Percentiles rank a stretch among this genome's conserved stretches.
These are phyloP conservation scores for Hydrozoanthus gracilis DNA, from an alignment of 92 coral and sea anemone genomes.

Conservation along the genomic window DNA sequence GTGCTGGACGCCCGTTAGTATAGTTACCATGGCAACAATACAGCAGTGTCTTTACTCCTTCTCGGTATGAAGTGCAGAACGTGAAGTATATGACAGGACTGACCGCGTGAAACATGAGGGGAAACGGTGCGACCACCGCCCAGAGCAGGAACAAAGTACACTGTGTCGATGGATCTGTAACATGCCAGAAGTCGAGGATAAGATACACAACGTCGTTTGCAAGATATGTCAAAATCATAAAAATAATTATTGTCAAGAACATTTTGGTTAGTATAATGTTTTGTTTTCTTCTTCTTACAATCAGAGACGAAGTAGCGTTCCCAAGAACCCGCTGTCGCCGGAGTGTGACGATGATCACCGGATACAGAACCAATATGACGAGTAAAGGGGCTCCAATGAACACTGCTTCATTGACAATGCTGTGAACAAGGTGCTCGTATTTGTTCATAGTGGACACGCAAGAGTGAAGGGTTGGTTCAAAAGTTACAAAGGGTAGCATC, in stretches of 20 bases:
- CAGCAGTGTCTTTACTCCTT: conserved; percentile 21
- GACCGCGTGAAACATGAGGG: conserved; percentile 31
- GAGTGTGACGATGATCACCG: conserved; percentile 22
- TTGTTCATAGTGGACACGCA: conserved; percentile 33
- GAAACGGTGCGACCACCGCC: conserved; percentile 36
- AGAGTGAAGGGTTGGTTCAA: background rate
- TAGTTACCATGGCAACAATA: background rate
- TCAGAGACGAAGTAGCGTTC: conserved; percentile 27
- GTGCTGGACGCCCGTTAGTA: background rate
- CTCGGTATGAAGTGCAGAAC: conserved; percentile 41
- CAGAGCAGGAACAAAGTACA: conserved; percentile 22
- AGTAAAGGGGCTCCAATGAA: conserved; percentile 26
- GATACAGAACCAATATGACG: conserved; percentile 17
- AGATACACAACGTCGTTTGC: conserved; percentile 32
- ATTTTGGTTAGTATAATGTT: conserved; percentile 40
- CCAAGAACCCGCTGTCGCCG: conserved; percentile 24
- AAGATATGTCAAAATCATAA: conserved; percentile 15
- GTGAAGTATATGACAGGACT: conserved; percentile 27
- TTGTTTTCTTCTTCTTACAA: conserved; percentile 33
- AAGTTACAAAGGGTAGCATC: conserved; percentile 24
- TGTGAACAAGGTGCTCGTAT: conserved; percentile 7
- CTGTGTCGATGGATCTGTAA: background rate
- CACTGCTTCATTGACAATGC: conserved; percentile 12
- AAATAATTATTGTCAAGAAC: conserved; percentile 13
- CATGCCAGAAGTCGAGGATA: background rate